Base-by-base conservation (phyloP, 2,797 vertebrate species). In the Cuculus canorus region DNA sequence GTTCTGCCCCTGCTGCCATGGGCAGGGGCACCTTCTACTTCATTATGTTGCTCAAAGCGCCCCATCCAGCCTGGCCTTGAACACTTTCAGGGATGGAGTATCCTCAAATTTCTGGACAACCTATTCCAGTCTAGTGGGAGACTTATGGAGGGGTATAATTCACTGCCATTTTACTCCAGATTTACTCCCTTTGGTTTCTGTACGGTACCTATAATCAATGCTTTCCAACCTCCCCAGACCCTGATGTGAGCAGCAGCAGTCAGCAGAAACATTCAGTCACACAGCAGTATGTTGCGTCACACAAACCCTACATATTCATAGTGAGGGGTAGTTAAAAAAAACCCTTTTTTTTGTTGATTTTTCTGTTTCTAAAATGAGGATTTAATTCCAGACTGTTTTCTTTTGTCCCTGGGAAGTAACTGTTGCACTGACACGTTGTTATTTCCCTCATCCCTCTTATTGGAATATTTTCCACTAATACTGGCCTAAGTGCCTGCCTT, bases 261-360 rank as follows among this genome's bases (percentile, higher is more conserved):
- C n/a, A 64, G 63, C 54, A 72, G 63, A 60, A 82, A 52, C 27
- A 11, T 10, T 2, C n/a, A 68, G 27, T 52, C 48, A 63, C 32
- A 28, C n/a, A 64, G 48, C 68, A 37, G 60, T 37, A 17, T 0
- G 0, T 52, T 48, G 56, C 35, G 43, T 86, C 5, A 1, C 59
- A 33, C 3, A 82, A 71, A 82, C 1, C 25, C 11, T 82, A 43
- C 13, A 0, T 52, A 56, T 52, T 59, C 10, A 10, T 90, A 82
- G 52, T 30, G 30, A 65, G n/a, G 10, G 10, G 4, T 68, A 54
- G 32, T 13, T 77, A 60, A 43, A 73, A 75, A 83, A 77, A 39
- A 4, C 5, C 27, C n/a, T 33, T 85, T 41, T 60, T 30, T 0
- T 32, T 30, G 56, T 30, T 28, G 9, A 10, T 23, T 59, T 30